Evolutionary conservation across 2,113 vertebrate species (phyloP), one percentile per base, ranked within the genome.

Genomic region (Pelusios castaneus): DNA sequence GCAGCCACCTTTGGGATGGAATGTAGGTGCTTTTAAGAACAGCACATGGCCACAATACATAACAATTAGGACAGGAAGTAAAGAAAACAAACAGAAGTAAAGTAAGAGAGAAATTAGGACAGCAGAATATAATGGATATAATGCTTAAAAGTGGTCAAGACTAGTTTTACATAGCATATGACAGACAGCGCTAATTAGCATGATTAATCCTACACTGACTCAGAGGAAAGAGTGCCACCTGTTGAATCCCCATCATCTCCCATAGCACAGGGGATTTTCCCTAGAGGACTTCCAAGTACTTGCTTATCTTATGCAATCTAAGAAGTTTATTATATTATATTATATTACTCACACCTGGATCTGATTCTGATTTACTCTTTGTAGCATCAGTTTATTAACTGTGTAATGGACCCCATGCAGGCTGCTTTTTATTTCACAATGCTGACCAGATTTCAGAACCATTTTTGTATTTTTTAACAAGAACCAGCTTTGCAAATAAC

Each of bases 401-500:
- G 10, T 84, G 85, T 45, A 77, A 75, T 2, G 75, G 54, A 63
- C 34, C 19, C 58, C 84, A 76, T 2, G 17, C 91, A 49, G 58
- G 55, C 54, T 78, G 58, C 49, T 55, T 95, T 89, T 90, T 86
- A 67, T 77, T 58, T 84, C 73, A 89, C 49, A 91, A 67, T 27
- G 82, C 51, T 38, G 84, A 81, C 92, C 73, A 88, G 60, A 90
- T 95, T 88, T 93, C 70, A 85, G 52, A 88, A 90, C 51, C 82
- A 89, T 92, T 94, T 90, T 31, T 82, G 56, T 85, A 81, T 91
- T n/a, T n/a, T 60, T 38, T 91, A 95, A 91, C 41, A 55, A 67
- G 76, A 86, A 95, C 88, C 90, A 88, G 27, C 81, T 92, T 85
- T 91, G 25, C 56, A 96, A 93, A 87, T 88, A 93, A 84, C 76